Evolutionary conservation across 2,797 vertebrate genomes (phyloP).

Genomic region (Melanotaenia parkinsoni): DNA sequence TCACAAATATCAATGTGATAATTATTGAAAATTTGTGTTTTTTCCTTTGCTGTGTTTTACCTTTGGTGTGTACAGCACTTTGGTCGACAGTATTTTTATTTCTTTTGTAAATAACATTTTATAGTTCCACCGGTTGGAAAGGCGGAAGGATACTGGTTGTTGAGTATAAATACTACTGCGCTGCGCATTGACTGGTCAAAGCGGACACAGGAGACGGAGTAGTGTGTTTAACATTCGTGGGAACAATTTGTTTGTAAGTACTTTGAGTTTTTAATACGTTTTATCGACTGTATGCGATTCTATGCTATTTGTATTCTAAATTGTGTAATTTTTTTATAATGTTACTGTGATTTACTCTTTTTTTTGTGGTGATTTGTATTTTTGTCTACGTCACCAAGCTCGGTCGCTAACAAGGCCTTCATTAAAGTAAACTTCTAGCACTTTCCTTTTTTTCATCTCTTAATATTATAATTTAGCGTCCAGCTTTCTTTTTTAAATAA

Average conservation of each 20-base stretch:
- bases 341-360: not conserved
- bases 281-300: not conserved
- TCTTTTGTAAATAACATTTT: not conserved
- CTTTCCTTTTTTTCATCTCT: not conserved
- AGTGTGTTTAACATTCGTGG: accelerated
- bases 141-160: constrained; percentile 38
- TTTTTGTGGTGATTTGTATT: not conserved
- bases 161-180: constrained; percentile 10
- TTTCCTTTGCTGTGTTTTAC: no score
- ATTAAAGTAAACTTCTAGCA: not conserved
- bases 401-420: not conserved
- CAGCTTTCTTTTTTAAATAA: no score
- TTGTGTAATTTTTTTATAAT: not conserved
- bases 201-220: accelerated
- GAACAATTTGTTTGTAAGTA: constrained; percentile 47
- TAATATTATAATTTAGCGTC: no score
- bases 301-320: not conserved
- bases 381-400: not conserved
- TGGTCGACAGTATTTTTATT: no score
- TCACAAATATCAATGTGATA: no score
- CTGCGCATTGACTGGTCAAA: accelerated
- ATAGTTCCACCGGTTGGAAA: constrained; percentile 11
- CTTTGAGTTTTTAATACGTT: accelerated
- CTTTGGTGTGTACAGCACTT: no score
- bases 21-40: no score